These are phyloP conservation scores for Rhodinocichla rosea DNA, from an alignment of 2,113 vertebrate genomes.

Conservation along the genomic window DNA sequence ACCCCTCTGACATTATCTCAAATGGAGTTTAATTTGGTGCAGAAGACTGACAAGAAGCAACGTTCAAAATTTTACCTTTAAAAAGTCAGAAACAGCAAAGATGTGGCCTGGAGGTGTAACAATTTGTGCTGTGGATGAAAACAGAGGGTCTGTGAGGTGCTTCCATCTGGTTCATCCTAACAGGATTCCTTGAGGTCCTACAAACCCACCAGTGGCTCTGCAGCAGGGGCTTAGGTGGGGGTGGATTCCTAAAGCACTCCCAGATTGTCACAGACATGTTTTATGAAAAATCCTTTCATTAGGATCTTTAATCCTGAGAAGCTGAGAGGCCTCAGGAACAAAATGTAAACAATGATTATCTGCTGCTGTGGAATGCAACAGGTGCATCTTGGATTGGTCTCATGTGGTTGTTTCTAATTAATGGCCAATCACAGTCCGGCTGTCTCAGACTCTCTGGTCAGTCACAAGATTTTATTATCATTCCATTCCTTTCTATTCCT, in stretches of 20 bases:
- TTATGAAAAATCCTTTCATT: too few relatives aligned
- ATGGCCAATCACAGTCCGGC: too few relatives aligned
- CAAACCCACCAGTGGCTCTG: not conserved
- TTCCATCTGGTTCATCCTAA: not conserved
- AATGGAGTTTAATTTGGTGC: not conserved
- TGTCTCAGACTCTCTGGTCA: too few relatives aligned
- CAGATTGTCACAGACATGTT: not conserved
- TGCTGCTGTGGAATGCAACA: too few relatives aligned
- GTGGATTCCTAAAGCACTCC: not conserved
- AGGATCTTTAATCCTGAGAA: too few relatives aligned
- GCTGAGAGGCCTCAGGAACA: too few relatives aligned
- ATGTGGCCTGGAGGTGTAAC: not conserved
- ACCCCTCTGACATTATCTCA: not conserved
- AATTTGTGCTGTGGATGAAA: not conserved
- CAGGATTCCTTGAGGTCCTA: not conserved
- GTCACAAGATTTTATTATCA: too few relatives aligned
- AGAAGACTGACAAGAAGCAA: not conserved
- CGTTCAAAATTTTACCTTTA: not conserved
- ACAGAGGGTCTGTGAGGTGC: not conserved
- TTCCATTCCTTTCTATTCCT: too few relatives aligned
- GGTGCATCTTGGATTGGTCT: too few relatives aligned
- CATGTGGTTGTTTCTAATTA: too few relatives aligned
- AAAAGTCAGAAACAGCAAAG: not conserved
- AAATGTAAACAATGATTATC: too few relatives aligned
- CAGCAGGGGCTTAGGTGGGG: not conserved